A percentile compares a stretch with the other conserved stretches of the same genome.
Evolutionary conservation across 2,113 vertebrate species (phyloP).

Genomic region (Nematolebias whitei): DNA sequence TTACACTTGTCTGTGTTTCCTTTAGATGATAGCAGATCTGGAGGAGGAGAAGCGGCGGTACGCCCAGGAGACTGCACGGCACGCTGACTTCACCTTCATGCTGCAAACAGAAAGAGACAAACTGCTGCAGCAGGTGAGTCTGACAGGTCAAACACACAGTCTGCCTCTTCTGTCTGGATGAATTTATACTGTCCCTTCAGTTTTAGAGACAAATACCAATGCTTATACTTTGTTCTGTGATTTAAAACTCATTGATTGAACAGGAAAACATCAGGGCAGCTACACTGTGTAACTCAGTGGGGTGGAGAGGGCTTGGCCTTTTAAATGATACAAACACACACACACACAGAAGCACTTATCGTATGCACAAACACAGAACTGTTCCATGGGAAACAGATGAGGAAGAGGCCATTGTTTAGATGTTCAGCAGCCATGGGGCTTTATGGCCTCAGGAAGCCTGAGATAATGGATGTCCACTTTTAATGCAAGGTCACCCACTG

Average conservation of each 20-base stretch:
- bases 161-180: neutral
- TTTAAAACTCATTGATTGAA: slow-evolving; percentile 40
- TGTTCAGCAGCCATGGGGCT: slow-evolving; percentile 57
- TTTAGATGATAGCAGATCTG: slow-evolving; percentile 92
- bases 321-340: slow-evolving; percentile 43
- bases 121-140: slow-evolving; percentile 90
- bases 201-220: too few relatives aligned
- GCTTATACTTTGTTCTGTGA: slow-evolving; percentile 12
- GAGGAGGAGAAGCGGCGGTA: slow-evolving; percentile 89
- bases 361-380: slow-evolving; percentile 34
- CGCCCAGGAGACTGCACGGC: slow-evolving; percentile 88
- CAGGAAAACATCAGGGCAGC: slow-evolving; percentile 23
- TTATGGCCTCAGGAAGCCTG: slow-evolving; percentile 72
- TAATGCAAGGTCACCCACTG: slow-evolving; percentile 67
- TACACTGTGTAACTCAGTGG: slow-evolving; percentile 46
- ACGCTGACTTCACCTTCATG: slow-evolving; percentile 92
- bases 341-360: slow-evolving; percentile 23
- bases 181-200: slow-evolving; percentile 4
- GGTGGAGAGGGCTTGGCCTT: slow-evolving; percentile 43
- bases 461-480: slow-evolving; percentile 71
- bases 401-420: slow-evolving; percentile 78
- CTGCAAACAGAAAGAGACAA: slow-evolving; percentile 91
- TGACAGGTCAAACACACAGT: neutral
- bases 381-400: slow-evolving; percentile 69
- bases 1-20: slow-evolving; percentile 12